Percentiles rank a stretch among this genome's conserved stretches.
These are phyloP conservation scores for Aleiodes alternator DNA, from an alignment of 2,888 invertebrate species.

Conservation along the genomic window DNA sequence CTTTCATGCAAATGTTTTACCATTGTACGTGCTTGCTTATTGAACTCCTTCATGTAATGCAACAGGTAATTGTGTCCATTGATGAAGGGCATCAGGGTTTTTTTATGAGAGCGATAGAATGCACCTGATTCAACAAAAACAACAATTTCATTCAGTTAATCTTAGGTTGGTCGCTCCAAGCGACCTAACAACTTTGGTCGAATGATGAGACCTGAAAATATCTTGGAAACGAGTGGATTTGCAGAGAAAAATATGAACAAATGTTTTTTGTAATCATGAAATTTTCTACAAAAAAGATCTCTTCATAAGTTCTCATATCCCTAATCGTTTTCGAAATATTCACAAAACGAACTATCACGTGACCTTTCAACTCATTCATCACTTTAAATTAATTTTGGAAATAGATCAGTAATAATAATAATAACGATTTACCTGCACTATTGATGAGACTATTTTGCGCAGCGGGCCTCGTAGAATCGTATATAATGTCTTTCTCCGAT, in stretches of 20 bases:
- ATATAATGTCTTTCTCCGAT: background rate
- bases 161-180: too few relatives aligned
- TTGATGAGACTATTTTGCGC: background rate
- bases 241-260: background rate
- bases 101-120: constrained; percentile 41
- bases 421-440: background rate
- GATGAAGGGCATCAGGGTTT: constrained; percentile 42
- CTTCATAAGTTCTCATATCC: too few relatives aligned
- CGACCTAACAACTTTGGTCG: too few relatives aligned
- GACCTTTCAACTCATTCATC: too few relatives aligned
- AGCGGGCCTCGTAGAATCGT: background rate
- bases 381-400: too few relatives aligned
- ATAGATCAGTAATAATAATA: background rate
- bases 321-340: too few relatives aligned
- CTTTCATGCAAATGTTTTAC: constrained; percentile 26
- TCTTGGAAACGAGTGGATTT: too few relatives aligned
- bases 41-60: constrained; percentile 35
- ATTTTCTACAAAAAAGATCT: too few relatives aligned
- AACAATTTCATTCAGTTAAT: too few relatives aligned
- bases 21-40: constrained; percentile 8
- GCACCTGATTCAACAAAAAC: background rate
- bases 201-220: too few relatives aligned
- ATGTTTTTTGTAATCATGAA: too few relatives aligned
- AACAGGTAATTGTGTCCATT: constrained; percentile 8
- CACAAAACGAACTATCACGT: too few relatives aligned